Base-by-base conservation (phyloP, 2,113 vertebrate species). In the Triplophysa tibetana region DNA sequence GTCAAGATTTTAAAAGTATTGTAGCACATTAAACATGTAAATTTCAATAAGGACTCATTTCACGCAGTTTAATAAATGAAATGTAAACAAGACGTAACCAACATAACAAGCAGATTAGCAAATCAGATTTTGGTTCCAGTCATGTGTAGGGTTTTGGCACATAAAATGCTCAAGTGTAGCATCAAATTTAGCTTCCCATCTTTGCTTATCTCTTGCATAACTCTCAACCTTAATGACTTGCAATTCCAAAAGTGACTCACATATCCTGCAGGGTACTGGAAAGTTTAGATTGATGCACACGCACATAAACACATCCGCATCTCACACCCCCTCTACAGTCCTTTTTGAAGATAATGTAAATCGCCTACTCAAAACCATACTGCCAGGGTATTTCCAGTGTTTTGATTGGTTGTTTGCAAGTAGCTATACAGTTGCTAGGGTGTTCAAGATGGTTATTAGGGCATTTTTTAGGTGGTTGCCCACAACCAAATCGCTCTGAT, bases 201-300 rank as follows among this genome's bases (percentile, higher is more conserved):
- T 54, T 52, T 50, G 48, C 48, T 26, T 79, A 60, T 70, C 26
- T 56, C 19, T 17, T 14, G 65, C 16, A 75, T 8, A 76, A 33
- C 26, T 77, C 21, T 66, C 19, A 78, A 33, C 24, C 50, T 62
- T 17, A 75, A 66, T 79, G 26, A 70, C 48, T 68, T 50, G 9
- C 23, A 43, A 24, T 48, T 8, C 33, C n/a, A 58, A 65, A 2
- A 70, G 38, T 50, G 29, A 7, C 23, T 84, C 56, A 69, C 17
- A 23, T 56, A 58, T 83, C 67, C 54, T 68, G 41, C 24, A 72
- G 72, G 52, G 38, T 80, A 80, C 29, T 56, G 68, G 41, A 41
- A 26, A 4, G 8, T 67, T 81, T 52, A 11, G 16, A 29, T 33
- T 26, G n/a, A 74, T 45, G 56, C 26, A 52, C 75, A 41, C 33